Conservation (phyloP, 2,113 vertebrate genomes). For the Pandion haliaetus region DNA sequence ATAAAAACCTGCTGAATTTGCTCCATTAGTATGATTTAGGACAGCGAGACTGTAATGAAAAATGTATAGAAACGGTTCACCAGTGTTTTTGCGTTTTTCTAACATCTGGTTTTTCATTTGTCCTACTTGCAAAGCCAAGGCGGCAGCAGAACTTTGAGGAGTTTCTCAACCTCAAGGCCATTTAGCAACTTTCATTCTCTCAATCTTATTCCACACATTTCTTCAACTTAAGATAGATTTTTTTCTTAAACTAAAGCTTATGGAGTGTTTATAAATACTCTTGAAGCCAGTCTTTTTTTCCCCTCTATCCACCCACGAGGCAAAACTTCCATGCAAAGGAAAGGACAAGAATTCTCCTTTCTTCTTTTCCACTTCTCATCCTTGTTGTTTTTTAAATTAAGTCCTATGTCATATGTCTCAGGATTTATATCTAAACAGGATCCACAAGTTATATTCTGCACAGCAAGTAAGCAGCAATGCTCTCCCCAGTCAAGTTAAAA, state of each 20-base stretch:
- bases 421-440: not conserved
- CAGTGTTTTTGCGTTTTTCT: not conserved
- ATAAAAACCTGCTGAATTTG: not conserved
- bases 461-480: not conserved
- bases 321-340: not conserved
- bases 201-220: not conserved
- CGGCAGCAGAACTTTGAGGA: not conserved
- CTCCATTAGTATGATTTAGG: not conserved
- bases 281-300: not conserved
- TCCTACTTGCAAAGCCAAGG: not conserved
- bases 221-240: not conserved
- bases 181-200: not conserved
- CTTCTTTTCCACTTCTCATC: not conserved
- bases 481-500: not conserved
- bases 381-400: not conserved
- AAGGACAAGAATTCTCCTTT: not conserved
- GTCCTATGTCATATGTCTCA: not conserved
- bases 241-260: not conserved
- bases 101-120: not conserved
- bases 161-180: not conserved
- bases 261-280: not conserved
- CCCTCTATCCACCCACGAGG: not conserved
- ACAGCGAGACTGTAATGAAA: accelerated
- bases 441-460: not conserved
- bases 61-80: not conserved